Percentiles rank a stretch among this genome's conserved stretches.
These are phyloP conservation scores for Calcarius lapponicus DNA, from an alignment of 2,797 vertebrate genomes.

Conservation along the genomic window DNA sequence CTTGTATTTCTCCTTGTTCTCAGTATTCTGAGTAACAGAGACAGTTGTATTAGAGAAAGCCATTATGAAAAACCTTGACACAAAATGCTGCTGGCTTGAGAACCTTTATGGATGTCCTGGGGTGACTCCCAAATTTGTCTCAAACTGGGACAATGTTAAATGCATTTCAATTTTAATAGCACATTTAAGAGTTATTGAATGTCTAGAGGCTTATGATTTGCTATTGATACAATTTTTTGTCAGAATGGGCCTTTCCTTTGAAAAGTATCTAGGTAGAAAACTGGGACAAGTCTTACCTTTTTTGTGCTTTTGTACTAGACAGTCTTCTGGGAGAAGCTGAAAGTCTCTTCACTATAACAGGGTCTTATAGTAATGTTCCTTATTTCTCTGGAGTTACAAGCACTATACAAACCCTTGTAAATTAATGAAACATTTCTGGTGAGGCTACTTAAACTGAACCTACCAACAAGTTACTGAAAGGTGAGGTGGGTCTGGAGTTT, in stretches of 20 bases:
- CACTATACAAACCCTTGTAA: neutral
- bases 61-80: neutral
- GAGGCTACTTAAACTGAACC: neutral
- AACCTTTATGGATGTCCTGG: neutral
- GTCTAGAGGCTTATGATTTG: neutral
- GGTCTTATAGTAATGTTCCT: neutral
- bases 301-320: neutral
- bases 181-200: neutral
- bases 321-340: neutral
- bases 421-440: neutral
- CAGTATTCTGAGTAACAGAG: neutral
- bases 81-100: neutral
- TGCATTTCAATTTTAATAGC: neutral
- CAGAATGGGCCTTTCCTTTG: neutral
- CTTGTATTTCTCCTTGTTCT: neutral
- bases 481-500: neutral
- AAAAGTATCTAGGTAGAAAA: neutral
- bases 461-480: neutral
- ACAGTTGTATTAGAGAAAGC: neutral
- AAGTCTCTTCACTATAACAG: neutral
- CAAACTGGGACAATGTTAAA: neutral
- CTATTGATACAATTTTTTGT: neutral
- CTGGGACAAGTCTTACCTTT: neutral
- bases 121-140: neutral
- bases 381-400: neutral